Conservation (phyloP, 2,797 vertebrate species). For the Gallinago nigripennis region DNA sequence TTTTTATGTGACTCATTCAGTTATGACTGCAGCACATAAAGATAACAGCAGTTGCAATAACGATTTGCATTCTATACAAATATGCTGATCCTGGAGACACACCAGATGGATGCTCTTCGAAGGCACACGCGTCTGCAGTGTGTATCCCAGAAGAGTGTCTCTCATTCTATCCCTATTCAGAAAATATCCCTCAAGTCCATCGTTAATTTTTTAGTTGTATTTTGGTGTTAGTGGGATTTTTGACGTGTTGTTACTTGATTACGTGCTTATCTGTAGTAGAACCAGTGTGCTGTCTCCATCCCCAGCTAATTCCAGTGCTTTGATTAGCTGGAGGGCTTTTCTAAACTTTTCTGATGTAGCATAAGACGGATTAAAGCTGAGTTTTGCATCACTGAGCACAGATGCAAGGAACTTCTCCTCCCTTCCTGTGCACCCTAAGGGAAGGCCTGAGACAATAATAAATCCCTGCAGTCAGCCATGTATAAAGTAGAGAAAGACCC, state of each 20-base stretch:
- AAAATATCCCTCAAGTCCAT: neutral
- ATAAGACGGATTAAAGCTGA: neutral
- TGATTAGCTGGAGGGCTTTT: neutral
- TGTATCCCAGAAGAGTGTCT: neutral
- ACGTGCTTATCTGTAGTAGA: neutral
- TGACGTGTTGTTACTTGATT: neutral
- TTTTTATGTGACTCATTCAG: conserved; percentile 30
- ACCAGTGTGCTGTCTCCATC: rapidly evolving
- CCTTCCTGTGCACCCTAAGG: conserved; percentile 10
- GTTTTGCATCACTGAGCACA: neutral
- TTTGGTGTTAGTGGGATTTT: conserved; percentile 2
- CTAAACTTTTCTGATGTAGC: neutral
- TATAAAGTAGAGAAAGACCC: neutral
- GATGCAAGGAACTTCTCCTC: conserved; percentile 42
- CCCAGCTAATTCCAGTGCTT: neutral
- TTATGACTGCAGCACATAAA: neutral
- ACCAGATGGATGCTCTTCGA: conserved; percentile 36
- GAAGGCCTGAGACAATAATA: conserved; percentile 12
- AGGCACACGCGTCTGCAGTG: neutral
- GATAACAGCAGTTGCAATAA: conserved; percentile 24
- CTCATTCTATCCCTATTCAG: neutral
- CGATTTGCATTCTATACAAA: conserved; percentile 38
- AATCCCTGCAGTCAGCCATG: neutral
- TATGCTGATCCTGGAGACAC: conserved; percentile 12
- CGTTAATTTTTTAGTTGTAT: neutral